These are phyloP conservation scores for Planococcus citri DNA, from an alignment of 1,140 invertebrate species.

Conservation along the genomic window DNA sequence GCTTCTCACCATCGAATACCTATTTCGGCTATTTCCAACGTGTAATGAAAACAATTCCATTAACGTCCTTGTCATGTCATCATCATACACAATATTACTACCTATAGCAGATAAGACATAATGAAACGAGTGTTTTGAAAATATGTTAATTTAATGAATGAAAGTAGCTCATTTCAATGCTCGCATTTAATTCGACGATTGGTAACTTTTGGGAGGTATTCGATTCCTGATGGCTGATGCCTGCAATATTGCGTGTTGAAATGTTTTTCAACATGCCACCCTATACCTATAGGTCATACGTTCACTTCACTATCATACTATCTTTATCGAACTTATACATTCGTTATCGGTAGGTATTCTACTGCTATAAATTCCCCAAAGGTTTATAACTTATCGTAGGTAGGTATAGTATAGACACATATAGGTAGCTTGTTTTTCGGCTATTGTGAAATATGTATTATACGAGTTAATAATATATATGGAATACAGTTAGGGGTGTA, in stretches of 20 bases:
- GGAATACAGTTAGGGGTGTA: too few relatives aligned
- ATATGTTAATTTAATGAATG: conserved; percentile 1
- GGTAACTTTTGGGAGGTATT: neutral
- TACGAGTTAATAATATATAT: too few relatives aligned
- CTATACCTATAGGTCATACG: too few relatives aligned
- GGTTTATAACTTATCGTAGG: too few relatives aligned
- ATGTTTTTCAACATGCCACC: neutral
- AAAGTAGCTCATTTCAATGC: neutral
- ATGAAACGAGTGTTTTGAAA: neutral
- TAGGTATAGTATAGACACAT: too few relatives aligned
- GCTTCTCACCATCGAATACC: too few relatives aligned
- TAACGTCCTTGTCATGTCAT: neutral
- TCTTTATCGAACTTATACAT: neutral
- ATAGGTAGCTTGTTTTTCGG: too few relatives aligned
- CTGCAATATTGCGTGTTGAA: neutral
- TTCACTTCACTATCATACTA: neutral
- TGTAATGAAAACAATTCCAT: neutral
- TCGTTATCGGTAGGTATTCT: too few relatives aligned
- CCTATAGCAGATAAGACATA: neutral
- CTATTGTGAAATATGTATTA: too few relatives aligned
- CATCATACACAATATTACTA: neutral
- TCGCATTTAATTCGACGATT: neutral
- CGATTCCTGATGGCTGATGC: neutral
- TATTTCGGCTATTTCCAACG: neutral
- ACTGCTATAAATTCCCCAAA: too few relatives aligned